Evolutionary conservation across 2,888 invertebrate species (phyloP).

Genomic region (Apamea epomidion): DNA sequence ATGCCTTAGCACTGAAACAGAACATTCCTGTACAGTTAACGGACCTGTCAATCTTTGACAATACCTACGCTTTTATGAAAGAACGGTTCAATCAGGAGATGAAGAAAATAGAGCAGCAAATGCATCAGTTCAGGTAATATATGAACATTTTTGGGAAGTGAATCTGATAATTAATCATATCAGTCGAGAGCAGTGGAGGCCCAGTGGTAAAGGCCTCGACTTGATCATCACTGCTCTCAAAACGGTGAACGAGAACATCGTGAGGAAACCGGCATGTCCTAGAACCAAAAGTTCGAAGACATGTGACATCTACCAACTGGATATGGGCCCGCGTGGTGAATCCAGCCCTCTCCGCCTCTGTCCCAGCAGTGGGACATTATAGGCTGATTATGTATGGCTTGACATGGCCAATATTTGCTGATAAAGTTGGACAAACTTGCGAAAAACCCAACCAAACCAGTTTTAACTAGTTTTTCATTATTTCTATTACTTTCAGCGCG

Average conservation of each 20-base stretch:
- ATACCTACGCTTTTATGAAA: slow-evolving; percentile 72
- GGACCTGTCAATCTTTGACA: slow-evolving; percentile 73
- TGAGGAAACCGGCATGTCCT: too few relatives aligned
- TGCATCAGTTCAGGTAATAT: slow-evolving; percentile 76
- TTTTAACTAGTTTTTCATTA: neutral
- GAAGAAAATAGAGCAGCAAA: slow-evolving; percentile 77
- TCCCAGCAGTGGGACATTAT: too few relatives aligned
- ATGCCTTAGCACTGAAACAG: slow-evolving; percentile 50
- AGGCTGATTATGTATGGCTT: too few relatives aligned
- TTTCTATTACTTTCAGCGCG: slow-evolving; percentile 59
- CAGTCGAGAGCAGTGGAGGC: neutral
- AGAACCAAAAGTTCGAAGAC: too few relatives aligned
- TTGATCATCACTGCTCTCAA: too few relatives aligned
- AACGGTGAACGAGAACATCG: too few relatives aligned
- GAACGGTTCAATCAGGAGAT: slow-evolving; percentile 77
- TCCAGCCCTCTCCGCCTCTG: too few relatives aligned
- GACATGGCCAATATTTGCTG: too few relatives aligned
- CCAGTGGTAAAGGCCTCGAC: too few relatives aligned
- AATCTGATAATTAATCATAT: neutral
- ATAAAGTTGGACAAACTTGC: too few relatives aligned
- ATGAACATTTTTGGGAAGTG: neutral
- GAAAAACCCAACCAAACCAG: neutral
- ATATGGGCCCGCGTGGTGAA: too few relatives aligned
- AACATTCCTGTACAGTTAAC: slow-evolving; percentile 72
- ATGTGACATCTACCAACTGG: too few relatives aligned